Percentiles rank a stretch among this genome's conserved stretches.
These are phyloP conservation scores for Dioctria linearis DNA, from an alignment of 2,888 invertebrate species.

Conservation along the genomic window DNA sequence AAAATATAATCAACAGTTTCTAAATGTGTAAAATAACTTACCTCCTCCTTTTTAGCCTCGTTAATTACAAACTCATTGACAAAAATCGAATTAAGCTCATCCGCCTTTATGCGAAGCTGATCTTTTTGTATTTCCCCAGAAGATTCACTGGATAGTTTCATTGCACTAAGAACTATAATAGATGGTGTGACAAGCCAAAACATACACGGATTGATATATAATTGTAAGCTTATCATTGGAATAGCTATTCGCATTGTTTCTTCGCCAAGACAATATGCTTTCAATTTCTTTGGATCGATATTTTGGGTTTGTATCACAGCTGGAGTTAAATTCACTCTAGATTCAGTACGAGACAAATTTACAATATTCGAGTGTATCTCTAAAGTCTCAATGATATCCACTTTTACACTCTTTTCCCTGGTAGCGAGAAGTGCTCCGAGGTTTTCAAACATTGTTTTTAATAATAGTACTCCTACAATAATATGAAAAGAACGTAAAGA, in stretches of 20 bases:
- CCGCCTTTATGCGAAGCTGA: slow-evolving; percentile 47
- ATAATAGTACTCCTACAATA: slow-evolving; percentile 62
- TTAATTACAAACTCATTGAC: slow-evolving; percentile 78
- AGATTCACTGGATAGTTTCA: slow-evolving; percentile 63
- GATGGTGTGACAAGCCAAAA: slow-evolving; percentile 80
- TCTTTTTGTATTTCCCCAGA: slow-evolving; percentile 52
- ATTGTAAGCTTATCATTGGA: slow-evolving; percentile 80
- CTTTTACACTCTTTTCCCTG: slow-evolving; percentile 68
- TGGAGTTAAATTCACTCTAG: slow-evolving; percentile 56
- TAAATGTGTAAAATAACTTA: slow-evolving; percentile 59
- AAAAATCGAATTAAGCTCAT: slow-evolving; percentile 73
- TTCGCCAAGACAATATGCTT: slow-evolving; percentile 77
- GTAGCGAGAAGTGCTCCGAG: slow-evolving; percentile 72
- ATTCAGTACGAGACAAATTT: slow-evolving; percentile 55
- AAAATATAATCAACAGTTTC: not conserved
- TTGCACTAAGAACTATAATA: slow-evolving; percentile 72
- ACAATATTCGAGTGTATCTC: slow-evolving; percentile 73
- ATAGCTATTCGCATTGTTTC: slow-evolving; percentile 80
- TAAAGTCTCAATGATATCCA: slow-evolving; percentile 74
- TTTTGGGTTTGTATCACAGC: slow-evolving; percentile 66
- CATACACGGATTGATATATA: slow-evolving; percentile 83
- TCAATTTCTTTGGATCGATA: slow-evolving; percentile 69
- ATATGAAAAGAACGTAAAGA: slow-evolving; percentile 13
- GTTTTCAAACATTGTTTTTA: slow-evolving; percentile 67
- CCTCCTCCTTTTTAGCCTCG: slow-evolving; percentile 73